Conservation (phyloP, 2,113 vertebrate genomes). For the Anolis carolinensis region DNA sequence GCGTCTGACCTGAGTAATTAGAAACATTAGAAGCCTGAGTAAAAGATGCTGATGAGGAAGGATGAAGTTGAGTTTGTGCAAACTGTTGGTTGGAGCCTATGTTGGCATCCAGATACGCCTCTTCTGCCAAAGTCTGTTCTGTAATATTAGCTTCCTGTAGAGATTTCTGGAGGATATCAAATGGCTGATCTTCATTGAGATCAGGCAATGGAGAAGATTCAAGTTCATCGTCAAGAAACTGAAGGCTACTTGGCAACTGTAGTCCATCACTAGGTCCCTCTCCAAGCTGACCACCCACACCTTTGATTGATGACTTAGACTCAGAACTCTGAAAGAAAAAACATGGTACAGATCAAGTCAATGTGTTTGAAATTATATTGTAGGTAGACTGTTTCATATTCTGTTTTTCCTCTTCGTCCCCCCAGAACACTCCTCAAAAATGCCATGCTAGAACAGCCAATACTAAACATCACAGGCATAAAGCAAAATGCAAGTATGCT, state of each 20-base stretch:
- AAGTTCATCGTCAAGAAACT: conserved; percentile 96
- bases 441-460: not conserved
- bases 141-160: conserved; percentile 98
- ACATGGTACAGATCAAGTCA: conserved; percentile 10
- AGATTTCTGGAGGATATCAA: conserved; percentile 98
- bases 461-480: not conserved
- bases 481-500: not conserved
- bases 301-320: conserved; percentile 86
- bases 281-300: conserved; percentile 85
- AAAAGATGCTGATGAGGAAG: conserved; percentile 85
- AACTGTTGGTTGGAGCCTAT: conserved; percentile 83
- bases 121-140: conserved; percentile 96
- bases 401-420: not conserved
- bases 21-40: conserved; percentile 85
- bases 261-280: conserved; percentile 87
- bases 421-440: not conserved
- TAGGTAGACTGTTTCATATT: not conserved
- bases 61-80: conserved; percentile 82
- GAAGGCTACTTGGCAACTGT: conserved; percentile 92
- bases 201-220: conserved; percentile 88
- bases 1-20: conserved; percentile 86
- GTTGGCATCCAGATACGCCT: conserved; percentile 93
- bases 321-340: conserved; percentile 77
- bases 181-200: conserved; percentile 94
- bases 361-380: conserved; percentile 6